Base-by-base conservation (phyloP, 2,797 vertebrate species). In the Geotrypetes seraphini region DNA sequence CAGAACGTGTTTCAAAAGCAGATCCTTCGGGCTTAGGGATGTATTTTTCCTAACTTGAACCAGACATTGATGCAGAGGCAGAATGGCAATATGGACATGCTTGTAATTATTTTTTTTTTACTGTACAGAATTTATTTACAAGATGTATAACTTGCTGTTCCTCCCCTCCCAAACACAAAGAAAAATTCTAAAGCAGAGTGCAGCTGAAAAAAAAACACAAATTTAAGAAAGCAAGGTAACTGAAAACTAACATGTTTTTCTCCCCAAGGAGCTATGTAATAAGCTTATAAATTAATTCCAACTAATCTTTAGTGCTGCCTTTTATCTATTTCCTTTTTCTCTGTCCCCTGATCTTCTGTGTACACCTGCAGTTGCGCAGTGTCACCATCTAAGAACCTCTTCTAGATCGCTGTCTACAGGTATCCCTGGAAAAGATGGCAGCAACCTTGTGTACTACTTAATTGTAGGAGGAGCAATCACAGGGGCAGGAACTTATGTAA, bases 401-500 rank as follows among this genome's bases (percentile, higher is more conserved):
- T 87, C 83, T 52, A 79, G 56, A 60, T 73, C 78, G 35, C 77
- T 81, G 61, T 90, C 89, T 42, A 60, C 82, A 8, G 81, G 81
- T 49, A 69, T 75, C 32, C 52, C 69, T 39, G 82, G 77, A 28
- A 78, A 79, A 47, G 78, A 85, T 23, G 49, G 69, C 29, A 82
- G 83, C 42, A 91, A 83, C 53, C 55, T 78, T 16, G 36, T 88
- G 10, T 87, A 91, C 21, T 44, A 61, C 41, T 64, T 88, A 53
- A 59, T 93, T 66, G 70, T 92, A 51, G 90, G 88, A 73, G 84
- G 74, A 46, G 40, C 79, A 29, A 69, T 55, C 57, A 31, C 86
- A 31, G 88, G 75, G 40, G 68, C 74, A 31, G 75, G 72, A 57
- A 16, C 44, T 53, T 91, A 89, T 71, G 90, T 93, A 79, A 89